Conservation (phyloP, 1,140 invertebrate genomes). For the Drosophila mauritiana region DNA sequence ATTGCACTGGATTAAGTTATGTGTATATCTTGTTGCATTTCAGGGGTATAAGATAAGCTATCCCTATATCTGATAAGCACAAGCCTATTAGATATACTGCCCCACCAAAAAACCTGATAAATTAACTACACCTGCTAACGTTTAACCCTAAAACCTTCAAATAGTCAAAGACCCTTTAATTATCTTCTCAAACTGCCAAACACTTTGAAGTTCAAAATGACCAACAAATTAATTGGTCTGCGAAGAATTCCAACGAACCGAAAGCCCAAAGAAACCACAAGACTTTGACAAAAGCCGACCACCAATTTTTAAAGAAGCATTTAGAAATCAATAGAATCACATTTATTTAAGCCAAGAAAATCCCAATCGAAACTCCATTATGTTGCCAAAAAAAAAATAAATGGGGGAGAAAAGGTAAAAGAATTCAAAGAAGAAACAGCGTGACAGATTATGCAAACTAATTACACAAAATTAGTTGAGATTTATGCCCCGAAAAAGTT, state of each 20-base stretch:
- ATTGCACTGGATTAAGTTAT: not conserved
- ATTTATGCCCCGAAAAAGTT: conserved; percentile 66
- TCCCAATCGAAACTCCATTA: conserved; percentile 60
- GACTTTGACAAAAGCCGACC: conserved; percentile 57
- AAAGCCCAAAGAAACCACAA: conserved; percentile 38
- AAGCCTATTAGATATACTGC: not conserved
- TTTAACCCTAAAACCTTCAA: conserved; percentile 32
- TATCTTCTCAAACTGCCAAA: conserved; percentile 46
- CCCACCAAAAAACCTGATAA: conserved; percentile 11
- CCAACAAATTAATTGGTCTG: conserved; percentile 59
- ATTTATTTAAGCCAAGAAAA: conserved; percentile 68
- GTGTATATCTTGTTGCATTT: not conserved
- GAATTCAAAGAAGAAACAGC: conserved; percentile 54
- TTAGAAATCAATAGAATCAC: conserved; percentile 70
- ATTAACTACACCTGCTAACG: conserved; percentile 23
- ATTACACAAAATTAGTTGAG: conserved; percentile 81
- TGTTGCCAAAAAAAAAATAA: conserved; percentile 37
- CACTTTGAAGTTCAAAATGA: conserved; percentile 36
- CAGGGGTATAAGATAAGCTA: conserved; percentile 9
- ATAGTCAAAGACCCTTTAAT: conserved; percentile 42
- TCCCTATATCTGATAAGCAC: conserved; percentile 4
- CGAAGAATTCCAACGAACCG: conserved; percentile 29
- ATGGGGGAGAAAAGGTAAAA: conserved; percentile 27
- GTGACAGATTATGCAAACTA: conserved; percentile 83
- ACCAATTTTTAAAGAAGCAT: conserved; percentile 46